Percentiles rank a stretch among this genome's conserved stretches.
Conservation (phyloP, 35 echinoderm and acorn worm genomes). For the Ophiothrix spiculata region DNA sequence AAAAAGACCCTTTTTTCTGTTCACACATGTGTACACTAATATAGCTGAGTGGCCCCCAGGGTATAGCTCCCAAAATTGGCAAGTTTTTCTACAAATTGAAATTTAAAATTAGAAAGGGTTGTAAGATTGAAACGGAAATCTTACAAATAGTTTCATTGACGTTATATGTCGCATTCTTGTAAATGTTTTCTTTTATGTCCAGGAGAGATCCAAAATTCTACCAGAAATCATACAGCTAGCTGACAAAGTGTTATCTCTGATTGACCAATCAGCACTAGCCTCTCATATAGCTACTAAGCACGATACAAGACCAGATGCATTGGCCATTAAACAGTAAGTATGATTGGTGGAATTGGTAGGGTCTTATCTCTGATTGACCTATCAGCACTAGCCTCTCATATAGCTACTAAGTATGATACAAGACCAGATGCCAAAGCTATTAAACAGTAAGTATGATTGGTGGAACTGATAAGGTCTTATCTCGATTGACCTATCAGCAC, state of each 20-base stretch:
- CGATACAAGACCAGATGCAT: constrained; percentile 79
- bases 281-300: constrained; percentile 69
- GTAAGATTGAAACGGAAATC: too few species aligned
- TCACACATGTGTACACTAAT: too few species aligned
- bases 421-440: constrained; percentile 66
- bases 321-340: constrained; percentile 83
- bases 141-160: too few species aligned
- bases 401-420: constrained; percentile 79
- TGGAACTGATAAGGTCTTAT: constrained; percentile 78
- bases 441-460: constrained; percentile 95
- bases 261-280: constrained; percentile 78
- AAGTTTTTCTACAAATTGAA: background rate
- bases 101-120: background rate
- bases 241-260: constrained; percentile 76
- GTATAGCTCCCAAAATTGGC: too few species aligned
- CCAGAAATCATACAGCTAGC: constrained; percentile 66
- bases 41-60: too few species aligned
- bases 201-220: constrained; percentile 80
- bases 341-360: constrained; percentile 51
- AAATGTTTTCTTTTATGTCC: too few species aligned
- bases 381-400: constrained; percentile 65
- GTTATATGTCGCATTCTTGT: too few species aligned
- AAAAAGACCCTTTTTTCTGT: too few species aligned
- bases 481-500: constrained; percentile 59
- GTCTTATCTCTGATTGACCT: constrained; percentile 80